Evolutionary conservation across 2,888 invertebrate species (phyloP).

Genomic region (Helleia helle): DNA sequence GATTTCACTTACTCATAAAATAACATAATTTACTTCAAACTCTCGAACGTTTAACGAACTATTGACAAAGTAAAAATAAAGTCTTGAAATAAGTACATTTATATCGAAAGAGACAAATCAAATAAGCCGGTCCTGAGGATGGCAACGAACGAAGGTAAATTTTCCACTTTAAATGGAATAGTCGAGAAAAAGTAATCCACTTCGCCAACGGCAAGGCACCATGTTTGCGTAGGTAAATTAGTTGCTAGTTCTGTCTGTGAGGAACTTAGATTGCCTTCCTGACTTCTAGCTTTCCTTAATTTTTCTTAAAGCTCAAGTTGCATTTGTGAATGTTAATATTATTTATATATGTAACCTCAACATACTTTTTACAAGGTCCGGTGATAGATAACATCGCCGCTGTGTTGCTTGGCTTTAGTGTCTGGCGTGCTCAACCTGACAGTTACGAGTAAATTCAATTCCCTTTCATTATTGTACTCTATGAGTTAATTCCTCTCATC

Average conservation of each 20-base stretch:
- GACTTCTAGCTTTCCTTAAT: conserved; percentile 35
- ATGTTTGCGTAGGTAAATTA: conserved; percentile 36
- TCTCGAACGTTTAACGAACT: neutral
- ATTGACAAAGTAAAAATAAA: neutral
- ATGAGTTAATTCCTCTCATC: too few relatives aligned
- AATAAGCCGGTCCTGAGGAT: conserved; percentile 20
- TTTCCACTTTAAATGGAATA: conserved; percentile 30
- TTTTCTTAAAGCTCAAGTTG: conserved; percentile 23
- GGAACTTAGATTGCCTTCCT: conserved; percentile 54
- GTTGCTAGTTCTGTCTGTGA: conserved; percentile 43
- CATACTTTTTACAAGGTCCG: neutral
- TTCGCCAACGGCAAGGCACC: conserved; percentile 26
- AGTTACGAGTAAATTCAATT: too few relatives aligned
- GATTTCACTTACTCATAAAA: too few relatives aligned
- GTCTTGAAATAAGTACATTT: conserved; percentile 3
- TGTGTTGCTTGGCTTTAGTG: too few relatives aligned
- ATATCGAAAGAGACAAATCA: conserved; percentile 18
- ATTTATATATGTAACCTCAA: neutral
- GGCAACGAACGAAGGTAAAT: conserved; percentile 22
- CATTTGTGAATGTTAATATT: neutral
- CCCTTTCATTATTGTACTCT: too few relatives aligned
- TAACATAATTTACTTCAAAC: too few relatives aligned
- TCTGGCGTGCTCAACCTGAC: too few relatives aligned
- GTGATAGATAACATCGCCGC: too few relatives aligned
- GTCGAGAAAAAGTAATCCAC: conserved; percentile 33